Evolutionary conservation across 2,113 vertebrate species (phyloP).

Genomic region (Misgurnus mizolepis): DNA sequence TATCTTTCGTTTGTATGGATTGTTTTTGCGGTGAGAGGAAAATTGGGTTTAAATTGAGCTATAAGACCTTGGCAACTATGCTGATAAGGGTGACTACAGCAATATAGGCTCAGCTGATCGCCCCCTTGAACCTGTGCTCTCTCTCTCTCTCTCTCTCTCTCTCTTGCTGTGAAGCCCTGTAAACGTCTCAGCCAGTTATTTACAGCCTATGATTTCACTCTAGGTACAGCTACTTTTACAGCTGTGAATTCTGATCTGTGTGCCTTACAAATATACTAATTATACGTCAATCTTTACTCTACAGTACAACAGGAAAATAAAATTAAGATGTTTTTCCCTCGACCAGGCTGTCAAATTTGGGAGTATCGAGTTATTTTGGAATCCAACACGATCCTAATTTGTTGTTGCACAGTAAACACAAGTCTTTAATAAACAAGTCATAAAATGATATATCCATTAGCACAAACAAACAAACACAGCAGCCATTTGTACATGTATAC

Average conservation of each 20-base stretch:
- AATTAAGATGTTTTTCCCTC: slow-evolving; percentile 9
- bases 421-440: slow-evolving; percentile 34
- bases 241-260: not conserved
- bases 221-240: not conserved
- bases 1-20: slow-evolving; percentile 13
- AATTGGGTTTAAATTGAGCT: slow-evolving; percentile 64
- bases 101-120: not conserved
- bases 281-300: slow-evolving; percentile 11
- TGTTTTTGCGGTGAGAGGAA: slow-evolving; percentile 26
- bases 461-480: slow-evolving; percentile 15
- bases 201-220: slow-evolving; percentile 13
- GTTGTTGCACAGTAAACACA: slow-evolving; percentile 36
- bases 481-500: not conserved
- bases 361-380: not conserved
- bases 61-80: slow-evolving; percentile 57
- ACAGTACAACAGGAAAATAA: not conserved
- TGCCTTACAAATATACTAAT: slow-evolving; percentile 10
- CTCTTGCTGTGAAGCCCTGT: not conserved
- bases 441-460: slow-evolving; percentile 30
- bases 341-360: slow-evolving; percentile 33
- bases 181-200: slow-evolving; percentile 4
- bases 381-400: slow-evolving; percentile 23
- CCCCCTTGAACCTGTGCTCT: not conserved
- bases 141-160: not conserved
- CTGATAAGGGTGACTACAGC: slow-evolving; percentile 34